phyloP scores from a whole-genome alignment of 2,113 vertebrate genomes.

The Petroica traversi region DNA sequence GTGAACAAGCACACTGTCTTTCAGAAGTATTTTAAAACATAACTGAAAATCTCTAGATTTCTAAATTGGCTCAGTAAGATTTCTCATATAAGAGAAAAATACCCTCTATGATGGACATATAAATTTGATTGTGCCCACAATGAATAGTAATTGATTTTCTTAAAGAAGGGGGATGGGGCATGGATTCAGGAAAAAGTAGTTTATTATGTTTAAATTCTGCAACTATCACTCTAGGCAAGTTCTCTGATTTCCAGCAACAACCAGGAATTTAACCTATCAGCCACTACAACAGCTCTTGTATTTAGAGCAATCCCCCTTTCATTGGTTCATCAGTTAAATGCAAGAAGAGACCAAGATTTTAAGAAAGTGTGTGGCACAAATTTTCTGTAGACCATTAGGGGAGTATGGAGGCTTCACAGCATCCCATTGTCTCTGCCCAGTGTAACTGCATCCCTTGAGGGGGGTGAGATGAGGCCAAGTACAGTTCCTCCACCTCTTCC shows the following conservation, averaged over 20 bases:
- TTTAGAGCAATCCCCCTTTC: neutral
- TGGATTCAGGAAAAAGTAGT: neutral
- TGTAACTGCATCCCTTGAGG: neutral
- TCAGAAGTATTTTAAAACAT: neutral
- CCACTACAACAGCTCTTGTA: neutral
- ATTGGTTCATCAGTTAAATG: neutral
- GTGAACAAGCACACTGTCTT: neutral
- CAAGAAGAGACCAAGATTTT: neutral
- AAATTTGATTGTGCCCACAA: neutral
- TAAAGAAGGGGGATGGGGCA: rapidly evolving
- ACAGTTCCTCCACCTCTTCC: neutral
- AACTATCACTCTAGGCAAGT: neutral
- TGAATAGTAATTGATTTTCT: neutral
- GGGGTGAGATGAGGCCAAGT: neutral
- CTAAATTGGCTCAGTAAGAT: neutral
- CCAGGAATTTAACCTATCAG: neutral
- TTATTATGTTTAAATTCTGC: neutral
- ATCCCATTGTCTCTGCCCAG: neutral
- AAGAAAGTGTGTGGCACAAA: neutral
- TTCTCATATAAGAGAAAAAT: neutral
- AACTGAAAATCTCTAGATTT: neutral
- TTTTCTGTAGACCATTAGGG: neutral
- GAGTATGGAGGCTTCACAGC: neutral
- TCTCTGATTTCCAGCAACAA: neutral
- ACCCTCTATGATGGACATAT: neutral